Percentiles rank a stretch among this genome's conserved stretches.
Conservation (phyloP, 1,140 invertebrate genomes). For the Drosophila pallidifrons region DNA sequence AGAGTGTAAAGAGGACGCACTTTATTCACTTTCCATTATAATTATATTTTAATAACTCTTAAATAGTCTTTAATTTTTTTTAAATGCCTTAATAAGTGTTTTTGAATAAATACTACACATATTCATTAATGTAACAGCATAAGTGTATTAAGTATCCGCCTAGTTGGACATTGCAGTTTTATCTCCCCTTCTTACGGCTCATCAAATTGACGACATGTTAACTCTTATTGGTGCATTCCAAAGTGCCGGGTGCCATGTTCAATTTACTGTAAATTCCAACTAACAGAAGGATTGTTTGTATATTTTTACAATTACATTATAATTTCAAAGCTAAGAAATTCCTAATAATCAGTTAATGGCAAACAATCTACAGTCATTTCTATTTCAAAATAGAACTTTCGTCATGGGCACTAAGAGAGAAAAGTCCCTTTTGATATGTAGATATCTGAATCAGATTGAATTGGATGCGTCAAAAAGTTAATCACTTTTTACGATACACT, state of each 20-base stretch:
- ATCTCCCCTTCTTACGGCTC: conserved; percentile 47
- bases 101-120: too few species aligned
- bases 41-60: too few species aligned
- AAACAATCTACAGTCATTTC: conserved; percentile 2
- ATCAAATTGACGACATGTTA: conserved; percentile 49
- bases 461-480: conserved; percentile 1
- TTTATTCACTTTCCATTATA: too few species aligned
- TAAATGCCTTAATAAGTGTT: too few species aligned
- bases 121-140: too few species aligned
- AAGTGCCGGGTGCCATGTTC: conserved; percentile 1
- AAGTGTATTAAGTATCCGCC: conserved; percentile 3
- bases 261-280: conserved; percentile 4
- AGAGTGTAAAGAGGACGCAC: too few species aligned
- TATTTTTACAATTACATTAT: background rate
- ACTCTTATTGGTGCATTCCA: conserved; percentile 36
- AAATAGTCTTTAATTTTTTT: too few species aligned
- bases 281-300: background rate
- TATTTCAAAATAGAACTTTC: conserved; percentile 1
- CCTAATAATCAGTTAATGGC: conserved; percentile 1
- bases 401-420: conserved; percentile 3
- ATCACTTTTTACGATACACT: background rate
- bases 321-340: background rate
- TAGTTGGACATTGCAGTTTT: background rate
- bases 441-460: conserved; percentile 1
- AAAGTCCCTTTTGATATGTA: conserved; percentile 20